Evolutionary conservation across 2,888 invertebrate genomes (phyloP).

Genomic region (Drosophila kambysellisi): DNA sequence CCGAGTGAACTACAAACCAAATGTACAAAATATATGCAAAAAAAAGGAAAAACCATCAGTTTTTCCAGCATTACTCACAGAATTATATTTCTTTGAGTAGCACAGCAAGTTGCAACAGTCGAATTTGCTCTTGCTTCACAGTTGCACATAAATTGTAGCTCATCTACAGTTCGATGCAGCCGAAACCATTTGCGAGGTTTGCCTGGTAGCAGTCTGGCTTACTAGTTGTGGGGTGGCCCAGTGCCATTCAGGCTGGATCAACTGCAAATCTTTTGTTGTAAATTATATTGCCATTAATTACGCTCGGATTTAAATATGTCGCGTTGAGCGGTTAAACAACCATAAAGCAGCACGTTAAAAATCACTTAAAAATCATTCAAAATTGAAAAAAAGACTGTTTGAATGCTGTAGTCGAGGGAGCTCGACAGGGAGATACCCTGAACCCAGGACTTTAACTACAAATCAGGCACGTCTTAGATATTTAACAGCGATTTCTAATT

Average conservation of each 20-base stretch:
- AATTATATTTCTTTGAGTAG: neutral
- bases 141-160: neutral
- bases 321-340: slow-evolving; percentile 59
- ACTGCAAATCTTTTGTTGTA: slow-evolving; percentile 42
- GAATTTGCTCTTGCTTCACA: neutral
- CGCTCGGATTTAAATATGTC: slow-evolving; percentile 62
- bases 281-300: slow-evolving; percentile 83
- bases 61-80: neutral
- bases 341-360: slow-evolving; percentile 70
- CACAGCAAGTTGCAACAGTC: neutral
- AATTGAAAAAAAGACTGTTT: neutral
- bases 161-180: slow-evolving; percentile 11
- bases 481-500: neutral
- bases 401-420: neutral
- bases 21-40: neutral
- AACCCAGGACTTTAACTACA: too few relatives aligned
- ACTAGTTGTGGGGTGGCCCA: slow-evolving; percentile 20
- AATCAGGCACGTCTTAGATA: neutral
- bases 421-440: neutral
- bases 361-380: slow-evolving; percentile 74
- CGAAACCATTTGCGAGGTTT: neutral
- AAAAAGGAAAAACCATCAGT: neutral
- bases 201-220: neutral
- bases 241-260: slow-evolving; percentile 10
- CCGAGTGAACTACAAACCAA: slow-evolving; percentile 12